phyloP scores from a whole-genome alignment of 2,113 vertebrate species.

The Pachycephala philippinensis region DNA sequence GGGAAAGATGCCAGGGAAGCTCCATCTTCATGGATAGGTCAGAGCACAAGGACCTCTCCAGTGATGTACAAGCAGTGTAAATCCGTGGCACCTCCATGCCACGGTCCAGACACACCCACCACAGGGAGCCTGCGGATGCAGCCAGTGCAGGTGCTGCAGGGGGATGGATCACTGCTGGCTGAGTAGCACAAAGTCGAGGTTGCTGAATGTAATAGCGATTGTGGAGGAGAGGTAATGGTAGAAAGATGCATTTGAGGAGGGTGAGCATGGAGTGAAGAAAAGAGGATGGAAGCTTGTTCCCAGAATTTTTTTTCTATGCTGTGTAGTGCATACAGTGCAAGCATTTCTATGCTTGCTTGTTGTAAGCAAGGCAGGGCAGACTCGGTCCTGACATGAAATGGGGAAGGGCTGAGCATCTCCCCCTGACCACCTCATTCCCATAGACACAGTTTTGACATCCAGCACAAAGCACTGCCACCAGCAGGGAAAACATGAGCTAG shows the following conservation, averaged over 20 bases:
- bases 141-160: background rate
- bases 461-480: background rate
- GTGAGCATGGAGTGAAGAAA: accelerated
- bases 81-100: background rate
- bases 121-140: background rate
- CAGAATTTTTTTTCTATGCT: background rate
- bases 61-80: background rate
- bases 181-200: background rate
- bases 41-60: background rate
- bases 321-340: too few species aligned
- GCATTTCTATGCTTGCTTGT: too few species aligned
- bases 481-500: background rate
- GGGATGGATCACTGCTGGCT: background rate
- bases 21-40: background rate
- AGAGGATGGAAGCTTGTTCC: background rate
- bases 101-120: accelerated
- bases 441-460: background rate
- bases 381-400: background rate
- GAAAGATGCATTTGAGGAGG: background rate
- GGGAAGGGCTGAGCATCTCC: background rate
- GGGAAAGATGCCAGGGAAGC: background rate
- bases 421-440: background rate
- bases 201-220: background rate
- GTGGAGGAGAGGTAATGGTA: background rate
- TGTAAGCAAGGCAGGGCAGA: background rate